A percentile compares a stretch with the other conserved stretches of the same genome.
These are phyloP conservation scores for Lasiurus borealis DNA, from an alignment of 2,113 vertebrate species.

Conservation along the genomic window DNA sequence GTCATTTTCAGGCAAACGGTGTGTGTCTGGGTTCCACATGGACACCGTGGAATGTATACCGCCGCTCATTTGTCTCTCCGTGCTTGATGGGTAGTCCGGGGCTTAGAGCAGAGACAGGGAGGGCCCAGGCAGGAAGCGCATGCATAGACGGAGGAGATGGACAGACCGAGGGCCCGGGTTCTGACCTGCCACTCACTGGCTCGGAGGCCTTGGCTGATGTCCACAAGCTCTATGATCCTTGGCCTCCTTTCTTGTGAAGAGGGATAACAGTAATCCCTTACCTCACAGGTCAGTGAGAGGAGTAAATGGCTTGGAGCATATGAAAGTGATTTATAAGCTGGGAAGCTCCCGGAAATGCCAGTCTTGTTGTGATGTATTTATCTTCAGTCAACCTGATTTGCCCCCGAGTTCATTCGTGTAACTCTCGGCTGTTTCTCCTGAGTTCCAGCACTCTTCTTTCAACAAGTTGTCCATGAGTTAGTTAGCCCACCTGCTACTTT, in stretches of 20 bases:
- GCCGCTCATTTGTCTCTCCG: background rate
- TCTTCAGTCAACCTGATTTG: background rate
- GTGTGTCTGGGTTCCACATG: conserved; percentile 10
- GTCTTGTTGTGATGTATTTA: background rate
- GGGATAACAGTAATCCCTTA: background rate
- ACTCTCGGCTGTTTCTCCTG: background rate
- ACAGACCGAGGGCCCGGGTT: background rate
- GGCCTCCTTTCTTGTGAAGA: background rate
- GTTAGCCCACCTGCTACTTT: background rate
- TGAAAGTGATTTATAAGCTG: background rate
- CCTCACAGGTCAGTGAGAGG: background rate
- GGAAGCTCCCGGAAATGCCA: background rate
- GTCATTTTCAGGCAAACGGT: conserved; percentile 34
- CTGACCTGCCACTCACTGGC: background rate
- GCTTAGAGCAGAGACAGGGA: fast-evolving
- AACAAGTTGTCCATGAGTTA: background rate
- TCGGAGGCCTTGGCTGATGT: background rate
- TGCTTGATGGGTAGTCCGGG: background rate
- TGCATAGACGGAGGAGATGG: background rate
- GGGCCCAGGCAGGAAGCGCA: background rate
- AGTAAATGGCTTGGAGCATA: background rate
- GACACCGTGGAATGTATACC: background rate
- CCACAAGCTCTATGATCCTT: background rate
- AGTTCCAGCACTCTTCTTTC: background rate
- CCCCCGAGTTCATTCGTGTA: background rate